Base-by-base conservation (phyloP, 2,797 vertebrate species). In the Linurgus olivaceus region DNA sequence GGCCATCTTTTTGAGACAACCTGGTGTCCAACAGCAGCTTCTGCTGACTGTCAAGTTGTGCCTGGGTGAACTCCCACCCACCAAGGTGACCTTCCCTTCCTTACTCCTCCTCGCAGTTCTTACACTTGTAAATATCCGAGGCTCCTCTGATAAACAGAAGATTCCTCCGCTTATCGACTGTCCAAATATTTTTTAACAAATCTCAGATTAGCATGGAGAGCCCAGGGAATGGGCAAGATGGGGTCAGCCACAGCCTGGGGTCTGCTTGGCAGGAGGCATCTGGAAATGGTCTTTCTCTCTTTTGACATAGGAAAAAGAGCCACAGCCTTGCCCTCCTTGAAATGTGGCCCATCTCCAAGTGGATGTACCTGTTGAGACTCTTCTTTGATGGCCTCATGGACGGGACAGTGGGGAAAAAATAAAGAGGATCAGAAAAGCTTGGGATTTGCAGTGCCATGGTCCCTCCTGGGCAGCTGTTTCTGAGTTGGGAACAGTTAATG, bases 141-240 rank as follows among this genome's bases (percentile, higher is more conserved):
- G 45, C 72, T 87, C 33, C 86, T 87, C 74, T 87, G 72, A 87
- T 87, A 95, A 92, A 90, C 88, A 96, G 51, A 38, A 88, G 94
- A 94, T 94, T 91, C 71, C 63, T 94, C 42, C 2, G 58, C 88
- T 94, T 95, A 79, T 88, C 65, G 0, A 90, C 74, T 86, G 84
- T 94, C 88, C 88, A 91, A 90, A 89, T 95, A 79, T 85, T 96
- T 90, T 89, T 92, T 79, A 89, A 89, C 67, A 58, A 89, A 91
- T 87, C 86, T 91, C 47, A 93, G 86, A 91, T 92, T 90, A 95
- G 38, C 33, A 14, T 7, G 20, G 62, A 65, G 40, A 84, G 24
- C 71, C 59, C 54, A 29, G 63, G 21, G 50, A 85, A 80, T 58
- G 79, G 72, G 47, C 54, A 58, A 35, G 47, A 54, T 63, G 67